Percentiles rank a stretch among this genome's conserved stretches.
Evolutionary conservation across 2,888 invertebrate genomes (phyloP).

Genomic region (Phytoseiulus persimilis): DNA sequence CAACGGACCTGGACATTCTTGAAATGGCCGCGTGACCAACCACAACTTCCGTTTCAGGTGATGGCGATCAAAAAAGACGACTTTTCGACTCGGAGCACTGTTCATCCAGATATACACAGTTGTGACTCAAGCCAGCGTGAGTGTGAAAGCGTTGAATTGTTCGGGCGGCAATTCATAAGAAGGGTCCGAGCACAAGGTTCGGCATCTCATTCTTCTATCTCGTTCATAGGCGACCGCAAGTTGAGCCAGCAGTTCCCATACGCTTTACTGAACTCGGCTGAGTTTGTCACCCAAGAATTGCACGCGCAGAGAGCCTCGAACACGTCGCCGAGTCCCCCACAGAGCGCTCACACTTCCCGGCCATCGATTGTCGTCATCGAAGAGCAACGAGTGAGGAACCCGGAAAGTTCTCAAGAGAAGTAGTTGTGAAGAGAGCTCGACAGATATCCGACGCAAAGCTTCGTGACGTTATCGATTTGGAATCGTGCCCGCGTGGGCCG

Average conservation of each 20-base stretch:
- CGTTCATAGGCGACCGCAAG: slow-evolving; percentile 8
- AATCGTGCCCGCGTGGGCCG: no score
- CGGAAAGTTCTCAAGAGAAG: neutral
- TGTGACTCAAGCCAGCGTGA: neutral
- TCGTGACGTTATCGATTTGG: neutral
- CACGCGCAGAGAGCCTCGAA: slow-evolving; percentile 6
- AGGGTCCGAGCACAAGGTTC: no score
- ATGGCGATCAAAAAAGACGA: neutral
- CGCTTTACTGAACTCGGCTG: slow-evolving; percentile 24
- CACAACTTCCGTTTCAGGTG: neutral
- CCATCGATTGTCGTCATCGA: neutral
- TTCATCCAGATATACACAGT: neutral
- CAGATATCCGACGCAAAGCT: neutral
- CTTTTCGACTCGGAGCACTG: neutral
- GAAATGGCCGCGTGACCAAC: no score
- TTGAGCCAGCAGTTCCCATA: slow-evolving; percentile 16
- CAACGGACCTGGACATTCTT: no score
- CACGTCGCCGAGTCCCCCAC: slow-evolving; percentile 6
- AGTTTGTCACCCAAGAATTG: slow-evolving; percentile 31
- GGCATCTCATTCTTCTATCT: neutral
- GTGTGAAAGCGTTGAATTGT: neutral
- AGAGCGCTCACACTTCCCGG: neutral
- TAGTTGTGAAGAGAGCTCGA: neutral
- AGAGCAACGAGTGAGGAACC: neutral
- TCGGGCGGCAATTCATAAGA: no score